Conservation (phyloP, 2,113 vertebrate species). For the Barnardius zonarius region DNA sequence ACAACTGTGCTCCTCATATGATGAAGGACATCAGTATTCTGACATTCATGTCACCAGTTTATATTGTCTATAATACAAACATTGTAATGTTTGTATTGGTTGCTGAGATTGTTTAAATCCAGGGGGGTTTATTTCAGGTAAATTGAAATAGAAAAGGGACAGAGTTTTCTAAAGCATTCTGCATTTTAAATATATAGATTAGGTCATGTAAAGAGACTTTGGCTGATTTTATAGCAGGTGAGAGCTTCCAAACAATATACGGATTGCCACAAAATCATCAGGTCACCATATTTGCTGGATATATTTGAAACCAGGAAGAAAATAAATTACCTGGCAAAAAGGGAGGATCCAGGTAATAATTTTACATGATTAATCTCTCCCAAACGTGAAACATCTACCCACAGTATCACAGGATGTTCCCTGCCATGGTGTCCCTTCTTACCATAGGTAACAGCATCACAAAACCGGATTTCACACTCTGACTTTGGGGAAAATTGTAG, state of each 20-base stretch:
- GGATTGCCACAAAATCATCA: neutral
- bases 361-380: neutral
- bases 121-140: neutral
- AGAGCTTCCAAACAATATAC: neutral
- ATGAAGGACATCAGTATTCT: neutral
- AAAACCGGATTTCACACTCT: neutral
- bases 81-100: neutral
- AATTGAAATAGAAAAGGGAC: neutral
- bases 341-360: neutral
- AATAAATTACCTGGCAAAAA: neutral
- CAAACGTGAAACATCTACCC: neutral
- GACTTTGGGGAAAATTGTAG: neutral
- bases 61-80: neutral
- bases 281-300: neutral
- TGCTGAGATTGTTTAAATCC: neutral
- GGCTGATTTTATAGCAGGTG: neutral
- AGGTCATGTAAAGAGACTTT: neutral
- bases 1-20: neutral
- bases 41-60: neutral
- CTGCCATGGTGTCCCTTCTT: neutral
- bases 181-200: neutral
- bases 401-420: neutral
- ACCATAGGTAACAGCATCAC: neutral
- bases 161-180: neutral
- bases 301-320: neutral